Percentiles rank a stretch among this genome's conserved stretches.
Evolutionary conservation across 30 jellyfish, hydroid and myxozoan species (phyloP).

Genomic region (Aurelia aurita): DNA sequence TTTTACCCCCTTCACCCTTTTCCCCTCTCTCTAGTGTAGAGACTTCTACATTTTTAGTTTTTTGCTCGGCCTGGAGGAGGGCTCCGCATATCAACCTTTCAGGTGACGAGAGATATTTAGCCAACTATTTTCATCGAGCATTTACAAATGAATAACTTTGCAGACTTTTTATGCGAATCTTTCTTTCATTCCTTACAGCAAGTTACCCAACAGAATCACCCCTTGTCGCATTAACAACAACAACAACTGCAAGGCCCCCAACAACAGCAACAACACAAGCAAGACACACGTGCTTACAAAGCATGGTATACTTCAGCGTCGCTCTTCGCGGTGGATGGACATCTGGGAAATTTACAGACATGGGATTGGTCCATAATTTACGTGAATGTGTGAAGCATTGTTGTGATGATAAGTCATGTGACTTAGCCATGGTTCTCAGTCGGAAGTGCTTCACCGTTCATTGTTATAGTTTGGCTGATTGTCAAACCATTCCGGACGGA

Average conservation of each 20-base stretch:
- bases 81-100: too few species aligned
- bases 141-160: too few species aligned
- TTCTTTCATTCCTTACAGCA: constrained; percentile 16
- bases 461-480: constrained; percentile 88
- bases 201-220: constrained; percentile 76
- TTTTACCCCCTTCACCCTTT: too few species aligned
- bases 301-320: constrained; percentile 94
- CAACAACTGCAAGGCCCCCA: constrained; percentile 60
- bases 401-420: constrained; percentile 95
- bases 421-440: constrained; percentile 94
- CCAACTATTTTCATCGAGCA: too few species aligned
- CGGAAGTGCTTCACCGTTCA: constrained; percentile 92
- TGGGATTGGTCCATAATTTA: constrained; percentile 87
- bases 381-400: constrained; percentile 91
- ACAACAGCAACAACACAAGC: constrained; percentile 80
- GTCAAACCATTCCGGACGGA: constrained; percentile 96
- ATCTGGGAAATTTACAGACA: constrained; percentile 94
- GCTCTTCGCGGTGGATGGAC: constrained; percentile 99
- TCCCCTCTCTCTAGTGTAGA: too few species aligned
- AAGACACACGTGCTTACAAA: constrained; percentile 85
- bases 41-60: too few species aligned
- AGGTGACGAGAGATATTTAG: too few species aligned
- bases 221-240: constrained; percentile 54
- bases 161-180: too few species aligned
- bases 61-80: too few species aligned